Base-by-base conservation (phyloP, 2,888 invertebrate species). In the Melinaea marsaeus region DNA sequence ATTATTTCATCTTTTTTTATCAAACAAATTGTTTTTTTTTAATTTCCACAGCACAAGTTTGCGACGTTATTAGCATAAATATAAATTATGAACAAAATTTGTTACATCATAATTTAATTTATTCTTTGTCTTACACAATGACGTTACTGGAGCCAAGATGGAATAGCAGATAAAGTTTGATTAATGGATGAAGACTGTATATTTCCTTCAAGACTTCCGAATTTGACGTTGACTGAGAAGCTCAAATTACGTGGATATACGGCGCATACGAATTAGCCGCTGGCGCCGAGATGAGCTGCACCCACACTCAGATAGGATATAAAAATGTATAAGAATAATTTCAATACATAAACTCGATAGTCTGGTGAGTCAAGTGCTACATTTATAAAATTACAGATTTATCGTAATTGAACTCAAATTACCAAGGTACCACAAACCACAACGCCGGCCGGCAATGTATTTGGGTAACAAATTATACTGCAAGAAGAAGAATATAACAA, bases 181-280 rank as follows among this genome's bases (percentile, higher is more conserved):
- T 37, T 54, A 57, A 33, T 51, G 63, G 55, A 60, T 54, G 37
- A 33, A 60, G 60, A 57, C 57, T 32, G n/a, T 32, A 9, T 4
- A 5, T 34, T 47, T 46, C 13, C 57, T n/a, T 22, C 42, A 57
- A 32, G 51, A 2, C 13, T 48, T 32, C 7, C 47, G 47, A 34
- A 42, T 32, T 55, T 76, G 78, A 83, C 80, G 79, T 82, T 78
- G 78, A 80, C 32, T 51, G 51, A 51, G 51, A 32, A 32, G 32
- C 77, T 78, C 81, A 83, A 84, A 85, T 84, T 79, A 84, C 76
- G 66, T 76, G 74, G 79, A 79, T 79, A 79, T 79, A 79, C 81
- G 67, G 81, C 83, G 85, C 84, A 85, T 85, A 84, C 79, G 76
- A 84, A 85, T 83, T 79, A 78, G 75, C 72, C 76, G 75, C 34